phyloP scores from a whole-genome alignment of 2,113 vertebrate genomes.

The Mesoclemmys tuberculata region DNA sequence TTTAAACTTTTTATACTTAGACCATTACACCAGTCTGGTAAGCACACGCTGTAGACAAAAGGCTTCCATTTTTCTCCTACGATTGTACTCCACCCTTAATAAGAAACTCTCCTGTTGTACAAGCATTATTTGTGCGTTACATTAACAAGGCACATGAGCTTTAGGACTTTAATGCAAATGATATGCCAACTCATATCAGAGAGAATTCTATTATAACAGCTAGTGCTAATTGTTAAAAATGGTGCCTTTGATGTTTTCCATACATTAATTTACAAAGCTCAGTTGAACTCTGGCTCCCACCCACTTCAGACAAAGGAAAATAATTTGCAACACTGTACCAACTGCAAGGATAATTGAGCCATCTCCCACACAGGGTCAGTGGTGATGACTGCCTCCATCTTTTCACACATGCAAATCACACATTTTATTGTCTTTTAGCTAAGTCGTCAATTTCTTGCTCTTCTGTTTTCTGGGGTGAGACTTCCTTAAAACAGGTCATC shows the following conservation, averaged over 20 bases:
- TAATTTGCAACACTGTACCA: conserved; percentile 74
- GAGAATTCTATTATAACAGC: conserved; percentile 50
- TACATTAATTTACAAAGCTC: conserved; percentile 71
- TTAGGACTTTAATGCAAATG: conserved; percentile 48
- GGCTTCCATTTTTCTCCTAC: conserved; percentile 79
- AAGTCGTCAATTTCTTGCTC: conserved; percentile 48
- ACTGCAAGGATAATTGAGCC: conserved; percentile 61
- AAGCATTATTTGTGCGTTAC: conserved; percentile 50
- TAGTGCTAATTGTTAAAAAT: conserved; percentile 73
- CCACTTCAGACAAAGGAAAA: conserved; percentile 84
- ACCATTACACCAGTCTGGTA: background rate
- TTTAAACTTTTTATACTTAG: conserved; percentile 67
- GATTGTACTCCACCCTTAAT: conserved; percentile 70
- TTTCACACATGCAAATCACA: conserved; percentile 67
- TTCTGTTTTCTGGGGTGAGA: conserved; percentile 45
- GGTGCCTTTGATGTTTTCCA: conserved; percentile 55
- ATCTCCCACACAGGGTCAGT: conserved; percentile 45
- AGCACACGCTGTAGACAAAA: conserved; percentile 81
- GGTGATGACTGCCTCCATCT: conserved; percentile 67
- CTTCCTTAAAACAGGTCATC: background rate
- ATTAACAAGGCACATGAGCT: conserved; percentile 55
- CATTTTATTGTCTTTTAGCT: conserved; percentile 70
- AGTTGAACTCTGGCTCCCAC: conserved; percentile 75
- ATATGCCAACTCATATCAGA: conserved; percentile 56
- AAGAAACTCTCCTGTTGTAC: conserved; percentile 64